Conservation (phyloP, 1,140 invertebrate species). For the Brachionus plicatilis region DNA sequence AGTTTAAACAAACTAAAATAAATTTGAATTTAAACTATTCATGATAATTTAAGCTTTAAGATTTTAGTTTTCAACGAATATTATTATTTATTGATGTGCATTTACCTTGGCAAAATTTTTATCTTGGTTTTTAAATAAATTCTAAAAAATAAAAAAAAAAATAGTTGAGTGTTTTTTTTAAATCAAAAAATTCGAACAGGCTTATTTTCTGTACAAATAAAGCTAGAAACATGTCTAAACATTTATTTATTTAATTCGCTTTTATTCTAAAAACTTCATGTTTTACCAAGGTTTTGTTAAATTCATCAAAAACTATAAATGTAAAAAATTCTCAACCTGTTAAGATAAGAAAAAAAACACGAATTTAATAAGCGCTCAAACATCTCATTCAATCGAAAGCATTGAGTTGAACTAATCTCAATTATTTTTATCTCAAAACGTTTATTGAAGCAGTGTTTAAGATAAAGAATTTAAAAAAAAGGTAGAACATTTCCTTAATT, state of each 20-base stretch:
- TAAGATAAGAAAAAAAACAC: slow-evolving; percentile 1
- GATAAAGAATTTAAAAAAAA: not conserved
- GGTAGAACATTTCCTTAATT: not conserved
- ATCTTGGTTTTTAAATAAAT: too few species aligned
- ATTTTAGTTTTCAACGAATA: not conserved
- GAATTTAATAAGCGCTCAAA: not conserved
- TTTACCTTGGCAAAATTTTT: not conserved
- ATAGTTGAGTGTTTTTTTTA: not conserved
- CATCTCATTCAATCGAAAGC: not conserved
- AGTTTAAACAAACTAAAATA: not conserved
- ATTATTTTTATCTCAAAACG: not conserved
- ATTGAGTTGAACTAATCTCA: not conserved
- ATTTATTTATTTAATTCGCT: not conserved
- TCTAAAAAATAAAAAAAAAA: too few species aligned
- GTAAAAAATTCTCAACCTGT: not conserved
- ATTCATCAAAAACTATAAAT: not conserved
- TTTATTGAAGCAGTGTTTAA: not conserved
- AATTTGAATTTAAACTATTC: not conserved
- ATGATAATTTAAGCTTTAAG: not conserved
- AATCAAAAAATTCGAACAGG: not conserved
- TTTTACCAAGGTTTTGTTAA: not conserved
- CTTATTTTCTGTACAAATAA: not conserved
- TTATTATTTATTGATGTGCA: not conserved
- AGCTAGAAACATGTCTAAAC: not conserved
- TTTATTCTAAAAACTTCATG: not conserved